Base-by-base conservation (phyloP, 2,888 invertebrate genomes). In the Thalpophila matura region DNA sequence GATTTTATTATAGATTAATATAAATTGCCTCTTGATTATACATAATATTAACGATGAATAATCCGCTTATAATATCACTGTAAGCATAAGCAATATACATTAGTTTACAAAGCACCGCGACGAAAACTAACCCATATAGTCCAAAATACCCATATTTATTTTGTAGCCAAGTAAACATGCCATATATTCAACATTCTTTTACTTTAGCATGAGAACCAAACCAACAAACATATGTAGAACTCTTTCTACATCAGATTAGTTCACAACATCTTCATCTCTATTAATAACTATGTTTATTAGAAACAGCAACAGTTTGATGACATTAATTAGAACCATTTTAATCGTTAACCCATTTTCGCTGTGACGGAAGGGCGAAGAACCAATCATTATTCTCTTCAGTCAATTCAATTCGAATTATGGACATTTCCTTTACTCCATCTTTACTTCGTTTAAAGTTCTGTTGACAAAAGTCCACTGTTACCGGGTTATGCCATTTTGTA, bases 301-400 rank as follows among this genome's bases (percentile, higher is more conserved):
- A 78, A 74, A 73, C 72, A 75, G 71, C 70, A 65, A 67, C 80
- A 81, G 81, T 82, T 81, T 85, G 82, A 83, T 84, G 86, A 83
- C 83, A 87, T 89, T 88, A 89, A 89, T 91, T 89, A 88, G 85
- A 84, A 73, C 81, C 83, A 83, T 88, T 88, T 83, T 86, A 87
- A 89, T 90, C 89, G 89, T 91, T 92, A 91, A 92, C 90, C 92
- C 80, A 90, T 91, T 92, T 90, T 73, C 67, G 20, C 55, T 58
- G 42, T 62, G 50, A 71, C 80, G 80, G 78, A 80, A 82, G 80
- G 74, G 76, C 74, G 65, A 61, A 70, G 73, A 76, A 70, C 69
- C 65, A 65, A 70, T 80, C 64, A 77, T 80, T 80, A 78, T 79
- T 75, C 78, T 67, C 64, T 72, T 59, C 46, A 58, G 58, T 42